Evolutionary conservation across 2,797 vertebrate species (phyloP), one percentile per base, ranked within the genome.

Genomic region (Enteromius anoplus): DNA sequence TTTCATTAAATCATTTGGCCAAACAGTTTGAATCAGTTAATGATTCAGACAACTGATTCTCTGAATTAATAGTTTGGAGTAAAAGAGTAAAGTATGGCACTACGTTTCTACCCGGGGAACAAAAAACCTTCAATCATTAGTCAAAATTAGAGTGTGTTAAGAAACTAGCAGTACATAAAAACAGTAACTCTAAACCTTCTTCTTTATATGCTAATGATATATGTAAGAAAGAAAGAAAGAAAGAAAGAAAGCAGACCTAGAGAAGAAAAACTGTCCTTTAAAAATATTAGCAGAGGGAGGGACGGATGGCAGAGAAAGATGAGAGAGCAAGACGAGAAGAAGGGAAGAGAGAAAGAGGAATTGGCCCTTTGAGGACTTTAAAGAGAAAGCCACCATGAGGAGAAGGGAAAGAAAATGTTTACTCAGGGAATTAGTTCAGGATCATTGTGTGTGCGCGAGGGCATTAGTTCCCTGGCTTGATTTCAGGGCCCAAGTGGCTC

Each of bases 371-470:
- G 93, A 92, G 95, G 93, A 93, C 93, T 91, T 95, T 97, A 95
- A 96, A 97, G 96, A 95, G 96, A 96, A 96, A 97, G 97, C 95
- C 95, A 93, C 94, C 92, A 96, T 95, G 95, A 96, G 96, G 94
- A 93, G 95, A 98, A 96, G 93, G 96, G 78, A 96, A 93, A 96
- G 96, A 97, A 97, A 97, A 96, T 99, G 97, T 99, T 99, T 98
- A 99, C 97, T 96, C 95, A 95, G 96, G 96, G 97, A 97, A 99
- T 98, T 99, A 98, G 97, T 97, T 97, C 96, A 94, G 96, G 96
- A 97, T 96, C 96, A 97, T 98, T 98, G 97, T 98, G 96, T 94
- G 94, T 90, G 87, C 93, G 92, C 89, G 89, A 91, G 95, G 85
- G 97, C 97, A 97, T 98, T 97, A 95, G 94, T 93, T 96, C 91